These are phyloP conservation scores for Poecilia wingei DNA, from an alignment of 2,797 vertebrate genomes.

Conservation along the genomic window DNA sequence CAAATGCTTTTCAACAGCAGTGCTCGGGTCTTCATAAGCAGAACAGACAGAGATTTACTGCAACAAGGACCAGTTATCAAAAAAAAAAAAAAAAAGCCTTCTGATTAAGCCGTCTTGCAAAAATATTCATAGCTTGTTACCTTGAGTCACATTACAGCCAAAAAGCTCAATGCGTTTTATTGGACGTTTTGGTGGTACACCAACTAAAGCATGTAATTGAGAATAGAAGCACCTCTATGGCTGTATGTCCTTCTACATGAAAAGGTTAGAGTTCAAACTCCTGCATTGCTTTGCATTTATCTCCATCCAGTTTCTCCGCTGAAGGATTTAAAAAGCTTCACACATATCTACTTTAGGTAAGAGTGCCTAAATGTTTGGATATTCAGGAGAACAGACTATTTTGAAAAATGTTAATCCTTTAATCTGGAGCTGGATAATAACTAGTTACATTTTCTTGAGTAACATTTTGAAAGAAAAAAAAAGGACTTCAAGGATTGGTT, in stretches of 20 bases:
- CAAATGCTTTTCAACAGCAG: not conserved
- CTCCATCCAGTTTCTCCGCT: not conserved
- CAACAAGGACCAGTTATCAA: not conserved
- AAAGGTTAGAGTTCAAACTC: not conserved
- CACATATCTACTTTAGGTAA: not conserved
- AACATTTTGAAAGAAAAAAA: too few relatives aligned
- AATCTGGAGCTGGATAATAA: too few relatives aligned
- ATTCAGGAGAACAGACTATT: not conserved
- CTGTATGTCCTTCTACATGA: not conserved
- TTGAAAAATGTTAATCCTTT: too few relatives aligned
- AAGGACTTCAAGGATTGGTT: too few relatives aligned
- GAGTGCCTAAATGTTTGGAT: not conserved
- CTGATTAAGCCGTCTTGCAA: not conserved
- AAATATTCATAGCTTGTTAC: not conserved
- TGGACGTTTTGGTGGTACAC: not conserved
- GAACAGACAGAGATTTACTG: not conserved
- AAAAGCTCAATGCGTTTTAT: not conserved
- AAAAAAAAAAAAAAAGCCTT: not conserved
- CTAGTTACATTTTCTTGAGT: too few relatives aligned
- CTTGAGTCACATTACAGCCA: not conserved
- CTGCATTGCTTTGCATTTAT: too few relatives aligned
- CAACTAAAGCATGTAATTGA: not conserved
- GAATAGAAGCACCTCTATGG: not conserved
- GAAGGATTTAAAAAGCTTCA: not conserved
- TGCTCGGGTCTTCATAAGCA: not conserved